Evolutionary conservation across 2,113 vertebrate species (phyloP), one percentile per base, ranked within the genome.

Genomic region (Epinephelus fuscoguttatus): DNA sequence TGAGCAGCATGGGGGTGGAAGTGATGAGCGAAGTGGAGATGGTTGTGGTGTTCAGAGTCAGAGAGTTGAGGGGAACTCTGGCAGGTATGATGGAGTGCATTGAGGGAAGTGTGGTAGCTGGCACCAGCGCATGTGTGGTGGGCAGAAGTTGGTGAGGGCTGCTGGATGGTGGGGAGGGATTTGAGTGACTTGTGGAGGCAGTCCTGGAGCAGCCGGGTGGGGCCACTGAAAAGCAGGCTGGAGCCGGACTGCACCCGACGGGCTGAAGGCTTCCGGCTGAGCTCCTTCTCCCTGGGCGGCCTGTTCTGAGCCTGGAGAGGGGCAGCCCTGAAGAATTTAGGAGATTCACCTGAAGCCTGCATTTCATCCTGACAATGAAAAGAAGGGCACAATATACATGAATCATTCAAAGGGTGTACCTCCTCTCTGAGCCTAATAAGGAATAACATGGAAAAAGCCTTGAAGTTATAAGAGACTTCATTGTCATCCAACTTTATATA

Each of bases 341-440:
- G 95, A 72, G 95, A 96, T 4, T 96, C 95, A 0, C 85, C 42
- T 61, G 94, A 79, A 37, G 95, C 81, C 56, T 91, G 95, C 55
- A 94, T 74, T 3, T 97, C 96, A 17, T 96, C 96, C 98, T 99
- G 95, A 56, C 4, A 27, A 27, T 12, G 15, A 73, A 61, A 63
- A 49, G 2, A 67, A 37, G 6, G 53, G 17, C 18, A 59, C 13
- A 17, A 2, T 17, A 42, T 15, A 25, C 8, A 71, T 25, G 14
- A 75, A 56, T 23, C 27, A 7, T 33, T 57, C 6, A 15, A 49
- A 49, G 47, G 47, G 47, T 49, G 12, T 14, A 49, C 3, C 47
- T 17, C 12, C 47, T 49, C 47, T 49, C 15, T 49, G 47, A 45
- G 15, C 47, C 47, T 49, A 49, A 14, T 49, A 14, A 17, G 47